Evolutionary conservation across 2,888 invertebrate species (phyloP).

Genomic region (Crossocerus cetratus): DNA sequence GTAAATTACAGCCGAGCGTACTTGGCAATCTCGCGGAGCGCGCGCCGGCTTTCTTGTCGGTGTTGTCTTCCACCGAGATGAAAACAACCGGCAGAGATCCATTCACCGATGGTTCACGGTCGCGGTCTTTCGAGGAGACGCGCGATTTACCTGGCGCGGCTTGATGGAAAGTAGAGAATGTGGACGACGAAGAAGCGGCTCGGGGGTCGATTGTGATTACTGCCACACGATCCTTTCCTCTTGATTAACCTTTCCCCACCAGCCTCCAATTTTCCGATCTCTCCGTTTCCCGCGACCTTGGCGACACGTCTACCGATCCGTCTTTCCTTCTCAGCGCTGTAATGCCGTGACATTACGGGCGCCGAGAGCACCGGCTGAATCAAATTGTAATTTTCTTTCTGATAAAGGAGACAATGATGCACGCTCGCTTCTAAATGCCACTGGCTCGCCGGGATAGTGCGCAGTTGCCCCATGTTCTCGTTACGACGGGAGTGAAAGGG

Average conservation of each 20-base stretch:
- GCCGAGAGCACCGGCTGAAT: no score
- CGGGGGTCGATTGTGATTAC: conserved; percentile 47
- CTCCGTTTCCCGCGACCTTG: conserved; percentile 22
- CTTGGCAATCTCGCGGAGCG: no score
- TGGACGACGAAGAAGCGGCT: conserved; percentile 16
- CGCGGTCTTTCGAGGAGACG: conserved; percentile 18
- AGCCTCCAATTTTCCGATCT: conserved; percentile 12
- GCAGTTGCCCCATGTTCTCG: no score
- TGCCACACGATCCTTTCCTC: conserved; percentile 31
- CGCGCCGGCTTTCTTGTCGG: conserved; percentile 6
- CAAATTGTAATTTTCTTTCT: no score
- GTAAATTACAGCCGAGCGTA: no score
- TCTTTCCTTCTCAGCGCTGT: neutral
- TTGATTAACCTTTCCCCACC: conserved; percentile 34
- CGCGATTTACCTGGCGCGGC: conserved; percentile 1
- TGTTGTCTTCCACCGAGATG: conserved; percentile 1
- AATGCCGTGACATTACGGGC: no score
- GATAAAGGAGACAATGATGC: no score
- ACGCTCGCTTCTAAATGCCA: no score
- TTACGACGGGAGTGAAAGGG: no score
- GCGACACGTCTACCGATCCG: conserved; percentile 7
- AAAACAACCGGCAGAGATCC: conserved; percentile 9
- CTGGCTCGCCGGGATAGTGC: no score
- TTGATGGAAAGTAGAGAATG: conserved; percentile 26
- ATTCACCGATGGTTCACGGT: conserved; percentile 31